These are phyloP conservation scores for Hirtodrosophila histrioides DNA, from an alignment of 2,888 invertebrate genomes.

Conservation along the genomic window DNA sequence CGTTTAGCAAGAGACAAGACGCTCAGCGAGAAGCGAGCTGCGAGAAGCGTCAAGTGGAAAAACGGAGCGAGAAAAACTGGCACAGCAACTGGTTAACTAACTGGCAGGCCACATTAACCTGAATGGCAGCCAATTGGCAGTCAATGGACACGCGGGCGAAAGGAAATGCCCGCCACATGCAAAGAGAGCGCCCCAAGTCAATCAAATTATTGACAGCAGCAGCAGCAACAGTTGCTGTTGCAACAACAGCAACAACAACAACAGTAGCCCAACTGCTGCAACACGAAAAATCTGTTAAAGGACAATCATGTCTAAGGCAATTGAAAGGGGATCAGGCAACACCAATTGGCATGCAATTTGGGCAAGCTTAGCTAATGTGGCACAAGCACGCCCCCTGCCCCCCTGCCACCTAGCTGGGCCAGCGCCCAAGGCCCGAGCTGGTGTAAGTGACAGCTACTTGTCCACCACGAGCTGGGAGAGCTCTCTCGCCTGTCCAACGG, in stretches of 20 bases:
- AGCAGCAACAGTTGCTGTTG: conserved; percentile 20
- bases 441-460: conserved; percentile 64
- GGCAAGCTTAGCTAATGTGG: conserved; percentile 58
- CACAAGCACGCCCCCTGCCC: conserved; percentile 29
- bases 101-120: conserved; percentile 70
- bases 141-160: conserved; percentile 55
- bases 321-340: conserved; percentile 54
- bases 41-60: conserved; percentile 1
- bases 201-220: conserved; percentile 74
- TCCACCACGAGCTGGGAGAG: conserved; percentile 4
- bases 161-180: conserved; percentile 60
- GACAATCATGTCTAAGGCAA: conserved; percentile 67
- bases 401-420: neutral
- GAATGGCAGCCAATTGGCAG: conserved; percentile 70
- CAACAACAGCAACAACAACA: conserved; percentile 25
- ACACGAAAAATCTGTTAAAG: conserved; percentile 67
- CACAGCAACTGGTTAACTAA: conserved; percentile 50
- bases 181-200: conserved; percentile 75
- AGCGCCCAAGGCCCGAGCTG: conserved; percentile 22
- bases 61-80: conserved; percentile 60
- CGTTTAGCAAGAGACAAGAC: conserved; percentile 47
- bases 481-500: conserved; percentile 19
- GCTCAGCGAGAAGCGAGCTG: neutral
- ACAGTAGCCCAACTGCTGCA: conserved; percentile 48
- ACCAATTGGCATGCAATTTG: conserved; percentile 43